Evolutionary conservation across 2,797 vertebrate genomes (phyloP).

Genomic region (Brachyalestes nurse): DNA sequence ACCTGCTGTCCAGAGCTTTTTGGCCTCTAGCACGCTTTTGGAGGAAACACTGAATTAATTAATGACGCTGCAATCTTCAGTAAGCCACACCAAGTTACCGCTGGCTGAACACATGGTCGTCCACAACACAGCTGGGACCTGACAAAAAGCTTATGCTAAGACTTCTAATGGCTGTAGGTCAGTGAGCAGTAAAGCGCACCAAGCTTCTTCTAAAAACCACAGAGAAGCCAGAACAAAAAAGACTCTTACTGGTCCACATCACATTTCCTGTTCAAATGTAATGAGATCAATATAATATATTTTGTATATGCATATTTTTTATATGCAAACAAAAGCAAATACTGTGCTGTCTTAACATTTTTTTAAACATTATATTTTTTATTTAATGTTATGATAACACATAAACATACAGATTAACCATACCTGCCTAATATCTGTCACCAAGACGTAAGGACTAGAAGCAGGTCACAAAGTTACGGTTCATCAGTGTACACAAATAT

Average conservation of each 20-base stretch:
- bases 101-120: background rate
- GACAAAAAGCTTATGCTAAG: background rate
- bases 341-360: no score
- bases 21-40: conserved; percentile 64
- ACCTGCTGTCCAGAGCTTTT: conserved; percentile 70
- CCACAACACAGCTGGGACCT: background rate
- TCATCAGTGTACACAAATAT: no score
- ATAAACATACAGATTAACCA: no score
- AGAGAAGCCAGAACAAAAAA: background rate
- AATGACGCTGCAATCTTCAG: background rate
- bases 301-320: no score
- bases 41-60: conserved; percentile 11
- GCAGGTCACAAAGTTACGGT: no score
- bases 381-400: no score
- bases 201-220: background rate
- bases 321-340: no score
- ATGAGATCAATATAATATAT: background rate
- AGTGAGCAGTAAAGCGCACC: background rate
- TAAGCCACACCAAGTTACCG: background rate
- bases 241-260: background rate
- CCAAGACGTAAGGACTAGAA: no score
- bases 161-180: background rate
- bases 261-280: conserved; percentile 1
- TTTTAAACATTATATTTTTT: background rate
- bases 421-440: no score